Evolutionary conservation across 2,797 vertebrate genomes (phyloP).

Genomic region (Siniperca undulata): DNA sequence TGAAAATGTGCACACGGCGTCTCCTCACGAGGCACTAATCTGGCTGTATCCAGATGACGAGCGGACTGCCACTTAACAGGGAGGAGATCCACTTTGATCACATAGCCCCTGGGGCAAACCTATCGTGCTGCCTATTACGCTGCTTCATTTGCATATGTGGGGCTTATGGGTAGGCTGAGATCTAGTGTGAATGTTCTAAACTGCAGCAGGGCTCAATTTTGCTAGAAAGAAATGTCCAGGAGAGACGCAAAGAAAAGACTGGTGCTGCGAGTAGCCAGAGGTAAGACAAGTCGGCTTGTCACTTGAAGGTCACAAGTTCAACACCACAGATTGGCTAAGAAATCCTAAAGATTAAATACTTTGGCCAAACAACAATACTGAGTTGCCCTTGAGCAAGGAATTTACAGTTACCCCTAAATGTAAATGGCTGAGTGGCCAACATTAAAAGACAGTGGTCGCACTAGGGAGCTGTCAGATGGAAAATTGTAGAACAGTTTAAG

Average conservation of each 20-base stretch:
- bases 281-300: slow-evolving; percentile 59
- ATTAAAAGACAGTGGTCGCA: slow-evolving; percentile 11
- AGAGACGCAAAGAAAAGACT: slow-evolving; percentile 56
- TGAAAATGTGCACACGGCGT: slow-evolving; percentile 62
- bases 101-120: slow-evolving; percentile 79
- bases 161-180: slow-evolving; percentile 81
- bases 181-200: slow-evolving; percentile 77
- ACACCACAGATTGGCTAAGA: slow-evolving; percentile 20
- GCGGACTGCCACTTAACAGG: slow-evolving; percentile 85
- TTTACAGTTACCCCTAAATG: slow-evolving; percentile 33
- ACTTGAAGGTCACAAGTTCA: slow-evolving; percentile 77
- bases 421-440: slow-evolving; percentile 28
- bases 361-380: slow-evolving; percentile 46
- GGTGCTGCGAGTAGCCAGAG: slow-evolving; percentile 60
- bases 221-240: slow-evolving; percentile 70
- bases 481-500: slow-evolving; percentile 31
- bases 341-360: slow-evolving; percentile 41
- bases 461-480: slow-evolving; percentile 13
- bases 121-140: slow-evolving; percentile 85
- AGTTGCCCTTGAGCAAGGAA: slow-evolving; percentile 50
- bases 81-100: slow-evolving; percentile 88
- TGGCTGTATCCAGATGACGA: slow-evolving; percentile 83
- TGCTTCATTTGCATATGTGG: slow-evolving; percentile 85
- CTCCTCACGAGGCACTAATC: slow-evolving; percentile 78
- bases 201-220: slow-evolving; percentile 69